Percentiles rank a stretch among this genome's conserved stretches.
These are phyloP conservation scores for Oeneis ivallda DNA, from an alignment of 2,888 invertebrate species.

Conservation along the genomic window DNA sequence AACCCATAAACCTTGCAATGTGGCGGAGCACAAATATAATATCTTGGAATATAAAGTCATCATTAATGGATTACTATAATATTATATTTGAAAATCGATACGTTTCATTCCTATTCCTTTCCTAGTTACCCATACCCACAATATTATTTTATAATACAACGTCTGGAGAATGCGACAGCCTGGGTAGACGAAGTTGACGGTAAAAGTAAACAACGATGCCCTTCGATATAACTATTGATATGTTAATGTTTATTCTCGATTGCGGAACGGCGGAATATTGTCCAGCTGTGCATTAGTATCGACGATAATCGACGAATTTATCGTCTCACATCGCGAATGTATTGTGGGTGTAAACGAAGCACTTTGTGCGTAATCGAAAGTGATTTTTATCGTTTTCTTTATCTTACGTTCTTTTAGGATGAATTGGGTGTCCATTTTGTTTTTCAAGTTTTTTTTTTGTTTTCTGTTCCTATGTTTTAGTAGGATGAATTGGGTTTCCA, in stretches of 20 bases:
- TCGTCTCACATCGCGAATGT: conserved; percentile 23
- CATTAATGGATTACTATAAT: too few relatives aligned
- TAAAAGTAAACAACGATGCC: conserved; percentile 66
- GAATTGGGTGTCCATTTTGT: background rate
- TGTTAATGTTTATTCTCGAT: conserved; percentile 39
- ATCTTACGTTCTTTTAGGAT: background rate
- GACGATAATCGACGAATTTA: conserved; percentile 36
- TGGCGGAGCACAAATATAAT: too few relatives aligned
- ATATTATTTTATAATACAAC: background rate
- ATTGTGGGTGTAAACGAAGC: conserved; percentile 18
- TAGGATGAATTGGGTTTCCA: background rate
- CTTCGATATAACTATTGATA: conserved; percentile 60
- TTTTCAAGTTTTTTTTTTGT: background rate
- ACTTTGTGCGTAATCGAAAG: conserved; percentile 13
- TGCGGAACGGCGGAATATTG: conserved; percentile 35
- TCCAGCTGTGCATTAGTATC: conserved; percentile 38
- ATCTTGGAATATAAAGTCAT: too few relatives aligned
- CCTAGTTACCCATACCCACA: background rate
- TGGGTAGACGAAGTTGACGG: conserved; percentile 35
- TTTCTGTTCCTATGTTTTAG: background rate
- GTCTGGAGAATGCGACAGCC: conserved; percentile 27
- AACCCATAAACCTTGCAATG: too few relatives aligned
- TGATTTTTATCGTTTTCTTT: background rate
- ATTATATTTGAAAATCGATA: too few relatives aligned
- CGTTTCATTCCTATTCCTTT: background rate